Evolutionary conservation across 2,113 vertebrate species (phyloP).

Genomic region (Leptosomus discolor): DNA sequence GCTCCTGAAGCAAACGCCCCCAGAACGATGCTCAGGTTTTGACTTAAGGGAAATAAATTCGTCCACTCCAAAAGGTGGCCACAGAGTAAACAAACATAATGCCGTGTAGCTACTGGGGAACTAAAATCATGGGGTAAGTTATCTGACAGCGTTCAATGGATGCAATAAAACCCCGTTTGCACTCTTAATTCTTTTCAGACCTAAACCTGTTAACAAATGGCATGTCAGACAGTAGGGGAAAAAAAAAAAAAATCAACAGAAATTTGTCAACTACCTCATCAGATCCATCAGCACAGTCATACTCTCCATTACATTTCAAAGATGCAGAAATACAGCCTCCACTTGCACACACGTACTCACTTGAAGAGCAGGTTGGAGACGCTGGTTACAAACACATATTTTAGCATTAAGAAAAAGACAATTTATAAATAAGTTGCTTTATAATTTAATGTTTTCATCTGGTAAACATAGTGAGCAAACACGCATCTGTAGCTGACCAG

Average conservation of each 20-base stretch:
- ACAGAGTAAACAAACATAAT: not conserved
- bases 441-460: not conserved
- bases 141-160: not conserved
- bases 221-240: accelerated
- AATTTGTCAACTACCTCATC: conserved; percentile 85
- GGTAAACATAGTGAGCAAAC: not conserved
- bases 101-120: not conserved
- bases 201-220: not conserved
- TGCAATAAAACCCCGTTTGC: not conserved
- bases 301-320: conserved; percentile 89
- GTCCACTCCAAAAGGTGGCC: accelerated
- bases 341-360: conserved; percentile 89
- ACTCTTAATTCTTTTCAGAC: not conserved
- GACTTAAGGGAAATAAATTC: not conserved
- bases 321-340: conserved; percentile 90
- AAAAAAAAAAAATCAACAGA: not conserved
- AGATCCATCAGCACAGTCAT: conserved; percentile 93
- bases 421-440: not conserved
- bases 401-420: not conserved
- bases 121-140: not conserved
- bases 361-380: conserved; percentile 89
- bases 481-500: not conserved
- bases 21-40: accelerated
- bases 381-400: conserved; percentile 74
- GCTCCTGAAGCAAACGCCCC: accelerated